Evolutionary conservation across 1,140 invertebrate genomes (phyloP).

Genomic region (Luehdorfia chinensis): DNA sequence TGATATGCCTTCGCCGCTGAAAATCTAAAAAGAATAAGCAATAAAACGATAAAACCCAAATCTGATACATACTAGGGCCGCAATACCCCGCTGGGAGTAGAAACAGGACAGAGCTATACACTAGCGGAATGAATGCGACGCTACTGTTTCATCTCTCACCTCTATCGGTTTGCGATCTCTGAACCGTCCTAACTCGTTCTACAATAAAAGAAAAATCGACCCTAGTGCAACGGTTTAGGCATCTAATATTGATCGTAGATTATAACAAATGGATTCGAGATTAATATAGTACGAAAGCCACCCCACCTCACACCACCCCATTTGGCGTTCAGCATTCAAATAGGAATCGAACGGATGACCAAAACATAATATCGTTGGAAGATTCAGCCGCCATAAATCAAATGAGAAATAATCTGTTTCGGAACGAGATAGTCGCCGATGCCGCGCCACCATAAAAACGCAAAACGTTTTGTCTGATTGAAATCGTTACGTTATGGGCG

Average conservation of each 20-base stretch:
- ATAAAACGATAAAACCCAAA: slow-evolving; percentile 77
- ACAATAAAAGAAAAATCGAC: slow-evolving; percentile 60
- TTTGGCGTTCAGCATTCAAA: slow-evolving; percentile 74
- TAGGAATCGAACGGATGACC: slow-evolving; percentile 77
- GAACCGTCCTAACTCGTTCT: slow-evolving; percentile 67
- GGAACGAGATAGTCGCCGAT: slow-evolving; percentile 67
- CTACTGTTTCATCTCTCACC: slow-evolving; percentile 77
- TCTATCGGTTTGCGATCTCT: slow-evolving; percentile 70
- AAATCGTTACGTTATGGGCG: slow-evolving; percentile 63
- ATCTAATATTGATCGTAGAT: slow-evolving; percentile 57
- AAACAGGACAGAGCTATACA: slow-evolving; percentile 60
- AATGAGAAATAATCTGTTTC: slow-evolving; percentile 76
- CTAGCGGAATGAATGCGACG: slow-evolving; percentile 67
- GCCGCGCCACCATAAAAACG: slow-evolving; percentile 70
- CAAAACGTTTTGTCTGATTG: slow-evolving; percentile 75
- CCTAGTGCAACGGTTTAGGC: slow-evolving; percentile 44
- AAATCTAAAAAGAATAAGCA: slow-evolving; percentile 78
- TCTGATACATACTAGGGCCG: slow-evolving; percentile 75
- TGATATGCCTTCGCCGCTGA: slow-evolving; percentile 74
- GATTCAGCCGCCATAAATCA: slow-evolving; percentile 74
- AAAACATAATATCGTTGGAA: slow-evolving; percentile 77
- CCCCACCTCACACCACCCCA: slow-evolving; percentile 69
- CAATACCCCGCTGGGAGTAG: slow-evolving; percentile 64
- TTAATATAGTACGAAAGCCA: slow-evolving; percentile 75
- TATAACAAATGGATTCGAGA: slow-evolving; percentile 75